A percentile compares a stretch with the other conserved stretches of the same genome.
Conservation (phyloP, 2,888 invertebrate genomes). For the Drosophila meridionalis region DNA sequence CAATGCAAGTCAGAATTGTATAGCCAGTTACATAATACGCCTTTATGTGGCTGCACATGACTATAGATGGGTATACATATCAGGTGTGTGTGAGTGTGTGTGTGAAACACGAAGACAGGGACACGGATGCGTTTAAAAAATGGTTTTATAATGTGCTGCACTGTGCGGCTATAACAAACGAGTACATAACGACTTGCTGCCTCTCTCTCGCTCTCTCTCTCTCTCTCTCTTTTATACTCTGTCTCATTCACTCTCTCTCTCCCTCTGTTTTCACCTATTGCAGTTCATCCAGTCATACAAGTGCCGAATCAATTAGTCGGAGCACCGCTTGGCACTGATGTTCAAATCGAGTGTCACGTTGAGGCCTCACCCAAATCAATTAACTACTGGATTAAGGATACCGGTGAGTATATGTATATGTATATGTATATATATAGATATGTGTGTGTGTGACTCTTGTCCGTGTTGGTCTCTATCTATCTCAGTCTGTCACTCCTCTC, state of each 20-base stretch:
- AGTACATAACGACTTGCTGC: conserved; percentile 24
- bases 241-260: not conserved
- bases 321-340: conserved; percentile 94
- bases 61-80: not conserved
- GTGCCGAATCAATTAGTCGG: conserved; percentile 97
- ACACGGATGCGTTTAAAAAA: conserved; percentile 42
- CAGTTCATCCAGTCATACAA: conserved; percentile 96
- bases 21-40: conserved; percentile 1
- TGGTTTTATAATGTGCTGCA: conserved; percentile 53
- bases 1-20: not conserved
- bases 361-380: conserved; percentile 96
- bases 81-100: not conserved
- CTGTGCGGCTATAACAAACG: conserved; percentile 40
- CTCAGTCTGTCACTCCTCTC: not conserved
- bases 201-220: conserved; percentile 1
- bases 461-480: not conserved
- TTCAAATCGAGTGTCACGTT: conserved; percentile 94
- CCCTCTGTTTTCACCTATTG: conserved; percentile 42
- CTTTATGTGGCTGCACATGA: not conserved
- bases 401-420: conserved; percentile 87
- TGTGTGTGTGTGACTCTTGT: conserved; percentile 3
- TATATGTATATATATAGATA: conserved; percentile 3
- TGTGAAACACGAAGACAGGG: not conserved
- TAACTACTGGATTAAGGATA: conserved; percentile 95
- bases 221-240: not conserved